Evolutionary conservation across 2,888 invertebrate species (phyloP), one percentile per base, ranked within the genome.

Genomic region (Caenorhabditis sp.): DNA sequence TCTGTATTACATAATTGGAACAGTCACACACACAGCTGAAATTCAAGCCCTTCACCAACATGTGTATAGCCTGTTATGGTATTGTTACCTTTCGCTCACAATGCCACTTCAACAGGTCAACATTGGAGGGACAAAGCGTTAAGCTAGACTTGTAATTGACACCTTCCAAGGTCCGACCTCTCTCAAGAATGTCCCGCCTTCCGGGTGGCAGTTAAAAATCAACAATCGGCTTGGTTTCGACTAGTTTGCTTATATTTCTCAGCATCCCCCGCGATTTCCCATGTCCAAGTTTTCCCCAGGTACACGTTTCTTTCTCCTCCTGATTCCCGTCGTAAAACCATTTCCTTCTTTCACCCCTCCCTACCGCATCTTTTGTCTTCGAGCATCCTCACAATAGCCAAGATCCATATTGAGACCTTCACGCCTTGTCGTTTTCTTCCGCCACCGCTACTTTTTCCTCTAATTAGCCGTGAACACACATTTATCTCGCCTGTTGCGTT

Each of bases 91-190:
- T 47, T 70, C 41, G 22, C 35, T 28, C 19, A 79, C 79, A 79
- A 79, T 70, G 70, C 70, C 79, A 79, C 79, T 79, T 79, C 79
- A 79, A 24, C 64, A 56, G 31, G 70, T 70, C 70, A 79, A 79
- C 68, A 76, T 10, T 41, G 28, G n/a, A 24, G 24, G 47, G 54
- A 70, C 79, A 77, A 77, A 70, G 70, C 79, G 70, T 7, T 56
- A 47, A 79, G 79, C 79, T 70, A 64, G 70, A 79, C 64, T 70
- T 79, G 79, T 79, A 79, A 79, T 79, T 79, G 79, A 79, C 79
- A 79, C 79, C 79, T 47, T 61, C 44, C 35, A 54, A 68, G 58
- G 76, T 59, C 64, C 68, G 56, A 44, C 69, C 28, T n/a, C n/a
- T 54, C 49, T 74, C 74, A 49, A 54, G 63, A 61, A 61, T 28